These are phyloP conservation scores for Xylophagus ater DNA, from an alignment of 2,888 invertebrate species.

Conservation along the genomic window DNA sequence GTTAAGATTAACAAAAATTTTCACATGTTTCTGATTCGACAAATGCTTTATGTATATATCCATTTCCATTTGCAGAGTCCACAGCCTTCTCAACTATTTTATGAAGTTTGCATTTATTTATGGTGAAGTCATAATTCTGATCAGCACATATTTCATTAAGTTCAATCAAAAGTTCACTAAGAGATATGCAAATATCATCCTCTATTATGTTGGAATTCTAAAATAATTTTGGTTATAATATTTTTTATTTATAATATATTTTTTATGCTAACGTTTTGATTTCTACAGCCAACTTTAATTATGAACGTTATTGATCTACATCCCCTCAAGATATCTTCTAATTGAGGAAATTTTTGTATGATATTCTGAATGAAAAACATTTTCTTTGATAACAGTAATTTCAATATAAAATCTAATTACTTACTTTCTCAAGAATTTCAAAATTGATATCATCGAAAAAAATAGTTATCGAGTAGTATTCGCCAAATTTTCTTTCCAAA, in stretches of 20 bases:
- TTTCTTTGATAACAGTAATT: neutral
- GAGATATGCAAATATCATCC: constrained; percentile 9
- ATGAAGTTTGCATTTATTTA: constrained; percentile 35
- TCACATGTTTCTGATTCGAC: too few relatives aligned
- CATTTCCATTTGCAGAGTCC: too few relatives aligned
- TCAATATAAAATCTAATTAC: neutral
- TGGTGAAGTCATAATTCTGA: constrained; percentile 26
- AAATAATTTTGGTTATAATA: neutral
- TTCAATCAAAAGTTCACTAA: constrained; percentile 22
- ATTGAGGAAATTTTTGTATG: constrained; percentile 24
- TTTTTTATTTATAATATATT: neutral
- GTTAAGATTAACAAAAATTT: too few relatives aligned
- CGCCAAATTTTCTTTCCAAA: constrained; percentile 32
- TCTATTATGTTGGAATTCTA: constrained; percentile 4
- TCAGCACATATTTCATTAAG: constrained; percentile 22
- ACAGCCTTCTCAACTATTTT: constrained; percentile 36
- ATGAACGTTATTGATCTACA: constrained; percentile 29
- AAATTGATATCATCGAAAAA: constrained; percentile 30
- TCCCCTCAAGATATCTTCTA: constrained; percentile 29
- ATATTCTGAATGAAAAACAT: constrained; percentile 23
- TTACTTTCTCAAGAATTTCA: constrained; percentile 25
- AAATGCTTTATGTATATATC: too few relatives aligned
- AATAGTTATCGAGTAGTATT: constrained; percentile 33
- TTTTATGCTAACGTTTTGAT: constrained; percentile 18
- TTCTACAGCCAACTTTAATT: constrained; percentile 32